A percentile compares a stretch with the other conserved stretches of the same genome.
These are phyloP conservation scores for Saxicola maurus DNA, from an alignment of 2,797 vertebrate genomes.

Conservation along the genomic window DNA sequence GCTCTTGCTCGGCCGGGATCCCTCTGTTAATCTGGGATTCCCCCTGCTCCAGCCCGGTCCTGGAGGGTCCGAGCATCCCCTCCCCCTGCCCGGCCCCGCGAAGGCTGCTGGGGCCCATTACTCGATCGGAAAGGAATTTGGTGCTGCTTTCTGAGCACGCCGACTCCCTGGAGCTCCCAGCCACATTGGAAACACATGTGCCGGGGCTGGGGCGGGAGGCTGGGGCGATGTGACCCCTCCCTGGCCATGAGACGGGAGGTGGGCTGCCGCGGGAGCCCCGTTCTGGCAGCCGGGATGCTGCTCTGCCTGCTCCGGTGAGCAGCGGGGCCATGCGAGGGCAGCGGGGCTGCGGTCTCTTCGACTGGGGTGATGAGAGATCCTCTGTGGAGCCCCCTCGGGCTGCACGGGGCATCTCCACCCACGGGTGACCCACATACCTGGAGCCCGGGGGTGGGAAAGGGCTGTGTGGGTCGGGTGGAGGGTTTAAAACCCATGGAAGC, in stretches of 20 bases:
- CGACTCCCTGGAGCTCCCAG: conserved; percentile 57
- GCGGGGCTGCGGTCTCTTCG: rapidly evolving
- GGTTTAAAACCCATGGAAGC: not conserved
- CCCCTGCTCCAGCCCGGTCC: not conserved
- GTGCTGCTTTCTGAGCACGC: conserved; percentile 59
- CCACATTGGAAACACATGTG: conserved; percentile 71
- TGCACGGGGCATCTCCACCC: not conserved
- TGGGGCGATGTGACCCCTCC: not conserved
- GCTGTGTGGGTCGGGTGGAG: not conserved
- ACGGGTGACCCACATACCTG: not conserved
- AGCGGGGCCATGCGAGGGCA: not conserved
- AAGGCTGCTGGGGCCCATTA: conserved; percentile 68
- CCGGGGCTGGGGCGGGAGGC: not conserved
- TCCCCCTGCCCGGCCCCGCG: conserved; percentile 45
- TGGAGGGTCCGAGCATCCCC: conserved; percentile 45
- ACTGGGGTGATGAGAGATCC: not conserved
- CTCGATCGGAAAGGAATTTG: conserved; percentile 68
- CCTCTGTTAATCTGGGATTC: conserved; percentile 13
- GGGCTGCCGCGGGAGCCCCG: not conserved
- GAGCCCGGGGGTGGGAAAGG: not conserved
- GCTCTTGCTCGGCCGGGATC: not conserved
- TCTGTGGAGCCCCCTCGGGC: not conserved
- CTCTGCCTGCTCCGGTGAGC: not conserved
- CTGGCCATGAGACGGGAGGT: rapidly evolving
- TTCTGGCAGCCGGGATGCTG: not conserved